These are phyloP conservation scores for Melanaphis sacchari DNA, from an alignment of 1,140 invertebrate species.

Conservation along the genomic window DNA sequence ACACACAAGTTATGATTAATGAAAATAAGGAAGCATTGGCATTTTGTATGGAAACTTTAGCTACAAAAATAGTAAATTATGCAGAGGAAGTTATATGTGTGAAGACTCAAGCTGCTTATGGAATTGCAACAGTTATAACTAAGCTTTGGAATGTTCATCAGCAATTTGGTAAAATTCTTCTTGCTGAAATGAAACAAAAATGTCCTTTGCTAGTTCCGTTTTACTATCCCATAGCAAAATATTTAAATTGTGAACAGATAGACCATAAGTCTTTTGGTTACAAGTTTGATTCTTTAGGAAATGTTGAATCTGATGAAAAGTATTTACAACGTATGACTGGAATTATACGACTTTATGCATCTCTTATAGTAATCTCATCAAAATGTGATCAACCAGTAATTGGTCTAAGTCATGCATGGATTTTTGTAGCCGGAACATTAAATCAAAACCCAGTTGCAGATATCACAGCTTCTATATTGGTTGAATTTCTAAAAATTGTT, in stretches of 20 bases:
- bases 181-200: slow-evolving; percentile 20
- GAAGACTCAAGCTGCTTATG: slow-evolving; percentile 56
- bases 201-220: slow-evolving; percentile 45
- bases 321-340: slow-evolving; percentile 44
- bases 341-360: slow-evolving; percentile 28
- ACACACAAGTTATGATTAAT: slow-evolving; percentile 17
- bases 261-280: slow-evolving; percentile 13
- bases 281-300: slow-evolving; percentile 15
- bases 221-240: background rate
- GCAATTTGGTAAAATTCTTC: slow-evolving; percentile 36
- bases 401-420: slow-evolving; percentile 37
- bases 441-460: slow-evolving; percentile 49
- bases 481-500: slow-evolving; percentile 37
- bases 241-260: background rate
- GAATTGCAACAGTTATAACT: slow-evolving; percentile 64
- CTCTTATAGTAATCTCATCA: background rate
- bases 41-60: slow-evolving; percentile 43
- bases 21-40: background rate
- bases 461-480: slow-evolving; percentile 36
- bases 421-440: slow-evolving; percentile 40
- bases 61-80: slow-evolving; percentile 7
- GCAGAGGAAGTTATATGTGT: slow-evolving; percentile 43
- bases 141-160: slow-evolving; percentile 48
- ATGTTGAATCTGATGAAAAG: slow-evolving; percentile 22
- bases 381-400: background rate